Conservation (phyloP, 1,140 invertebrate genomes). For the Trachymyrmex septentrionalis region DNA sequence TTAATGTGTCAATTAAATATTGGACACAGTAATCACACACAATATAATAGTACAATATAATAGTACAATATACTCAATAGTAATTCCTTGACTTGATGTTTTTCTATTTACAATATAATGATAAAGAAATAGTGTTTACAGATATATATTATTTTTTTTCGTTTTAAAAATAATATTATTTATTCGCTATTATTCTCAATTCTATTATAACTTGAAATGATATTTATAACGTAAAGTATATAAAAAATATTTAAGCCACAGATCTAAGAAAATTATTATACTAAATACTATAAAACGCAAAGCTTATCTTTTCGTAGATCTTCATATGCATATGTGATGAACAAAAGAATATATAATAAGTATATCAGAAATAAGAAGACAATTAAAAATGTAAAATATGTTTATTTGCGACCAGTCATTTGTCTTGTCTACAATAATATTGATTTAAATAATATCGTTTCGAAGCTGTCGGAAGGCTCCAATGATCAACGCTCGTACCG, state of each 20-base stretch:
- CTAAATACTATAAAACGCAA: background rate
- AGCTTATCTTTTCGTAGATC: background rate
- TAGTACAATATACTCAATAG: background rate
- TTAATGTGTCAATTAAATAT: background rate
- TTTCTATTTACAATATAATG: conserved; percentile 25
- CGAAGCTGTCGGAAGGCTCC: conserved; percentile 59
- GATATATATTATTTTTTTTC: background rate
- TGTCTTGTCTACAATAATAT: conserved; percentile 79
- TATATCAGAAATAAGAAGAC: conserved; percentile 64
- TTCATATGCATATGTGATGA: background rate
- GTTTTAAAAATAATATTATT: background rate
- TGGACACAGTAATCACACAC: background rate
- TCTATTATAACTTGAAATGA: background rate
- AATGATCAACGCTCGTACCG: conserved; percentile 43
- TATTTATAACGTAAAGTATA: background rate
- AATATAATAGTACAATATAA: background rate
- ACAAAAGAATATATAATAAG: background rate
- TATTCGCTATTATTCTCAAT: background rate
- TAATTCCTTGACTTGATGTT: background rate
- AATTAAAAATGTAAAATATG: conserved; percentile 84
- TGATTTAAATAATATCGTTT: conserved; percentile 75
- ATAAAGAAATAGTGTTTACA: background rate
- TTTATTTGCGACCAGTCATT: conserved; percentile 82
- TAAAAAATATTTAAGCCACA: conserved; percentile 16
- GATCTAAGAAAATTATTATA: background rate